Base-by-base conservation (phyloP, 1,140 invertebrate species). In the Chironomus tepperi region DNA sequence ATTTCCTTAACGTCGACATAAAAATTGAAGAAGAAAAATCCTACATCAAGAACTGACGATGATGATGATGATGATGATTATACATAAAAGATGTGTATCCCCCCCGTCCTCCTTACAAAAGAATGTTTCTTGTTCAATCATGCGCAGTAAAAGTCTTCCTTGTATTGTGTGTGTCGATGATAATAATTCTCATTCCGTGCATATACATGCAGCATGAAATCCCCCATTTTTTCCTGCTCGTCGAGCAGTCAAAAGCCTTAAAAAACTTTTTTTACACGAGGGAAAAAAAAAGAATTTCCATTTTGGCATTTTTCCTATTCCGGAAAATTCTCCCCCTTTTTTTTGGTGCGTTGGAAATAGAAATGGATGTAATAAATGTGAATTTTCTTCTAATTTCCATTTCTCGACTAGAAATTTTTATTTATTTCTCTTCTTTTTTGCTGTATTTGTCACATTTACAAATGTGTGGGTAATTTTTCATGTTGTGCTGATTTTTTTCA, bases 181-280 rank as follows among this genome's bases (percentile, higher is more conserved):
- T 57, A 57, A 57, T n/a, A 57, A 57, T 57, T 57, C 47, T 12
- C 47, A 34, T 34, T 57, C 47, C n/a, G 12, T 57, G 47, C 47
- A 57, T n/a, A 47, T 47, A 57, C 47, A 57, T 57, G 47, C 47
- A 57, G 47, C 47, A 73, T 73, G 24, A 73, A 34, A n/a, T 73
- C 70, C 15, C 21, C 70, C 70, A 73, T 73, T 73, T 73, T 73
- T 73, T 15, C 34, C 7, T 34, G 70, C 21, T 73, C 21, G 70
- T 15, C 21, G 70, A 73, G 21, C 12, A 24, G 70, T 24, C 34
- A n/a, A 24, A 34, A 34, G 19, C 34, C 70, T 73, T 73, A 15
- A 34, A 19, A 34, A 24, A 42, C 70, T 57, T 57, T 57, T 57
- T 57, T n/a, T n/a, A 5, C 43, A 3, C 43, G 24, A 2, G 24